Conservation (phyloP, 2,113 vertebrate genomes). For the Corynorhinus townsendii region DNA sequence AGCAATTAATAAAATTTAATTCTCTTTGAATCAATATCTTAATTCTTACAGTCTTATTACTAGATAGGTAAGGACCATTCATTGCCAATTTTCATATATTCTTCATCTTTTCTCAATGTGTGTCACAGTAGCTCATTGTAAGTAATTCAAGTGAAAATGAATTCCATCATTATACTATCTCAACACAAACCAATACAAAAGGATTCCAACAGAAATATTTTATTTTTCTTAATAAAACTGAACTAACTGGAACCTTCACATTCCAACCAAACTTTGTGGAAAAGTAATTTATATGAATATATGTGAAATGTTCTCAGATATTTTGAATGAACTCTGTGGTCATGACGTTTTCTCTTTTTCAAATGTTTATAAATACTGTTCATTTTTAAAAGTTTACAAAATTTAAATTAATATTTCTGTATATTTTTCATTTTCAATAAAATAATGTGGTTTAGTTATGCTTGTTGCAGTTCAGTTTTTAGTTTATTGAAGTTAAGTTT, state of each 20-base stretch:
- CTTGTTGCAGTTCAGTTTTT: background rate
- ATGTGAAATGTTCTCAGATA: constrained; percentile 28
- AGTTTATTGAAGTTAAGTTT: background rate
- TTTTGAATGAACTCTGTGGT: constrained; percentile 38
- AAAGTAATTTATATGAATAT: background rate
- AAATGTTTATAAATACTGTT: constrained; percentile 34
- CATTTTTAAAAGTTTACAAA: constrained; percentile 20
- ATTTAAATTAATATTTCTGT: constrained; percentile 27
- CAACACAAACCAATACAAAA: background rate
- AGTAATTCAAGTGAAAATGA: background rate
- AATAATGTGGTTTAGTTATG: constrained; percentile 29
- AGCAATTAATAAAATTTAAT: background rate
- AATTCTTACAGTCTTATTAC: background rate
- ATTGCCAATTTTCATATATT: background rate
- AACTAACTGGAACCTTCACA: background rate
- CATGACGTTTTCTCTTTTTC: constrained; percentile 39
- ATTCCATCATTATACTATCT: background rate
- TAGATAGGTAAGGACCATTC: background rate
- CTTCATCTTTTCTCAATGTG: background rate
- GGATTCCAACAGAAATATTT: background rate
- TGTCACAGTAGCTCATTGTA: background rate
- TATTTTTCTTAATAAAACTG: constrained; percentile 19
- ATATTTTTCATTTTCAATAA: constrained; percentile 59
- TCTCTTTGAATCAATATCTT: background rate
- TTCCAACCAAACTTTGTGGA: background rate